A percentile compares a stretch with the other conserved stretches of the same genome.
phyloP scores from a whole-genome alignment of 2,797 vertebrate genomes.

The Alca torda region DNA sequence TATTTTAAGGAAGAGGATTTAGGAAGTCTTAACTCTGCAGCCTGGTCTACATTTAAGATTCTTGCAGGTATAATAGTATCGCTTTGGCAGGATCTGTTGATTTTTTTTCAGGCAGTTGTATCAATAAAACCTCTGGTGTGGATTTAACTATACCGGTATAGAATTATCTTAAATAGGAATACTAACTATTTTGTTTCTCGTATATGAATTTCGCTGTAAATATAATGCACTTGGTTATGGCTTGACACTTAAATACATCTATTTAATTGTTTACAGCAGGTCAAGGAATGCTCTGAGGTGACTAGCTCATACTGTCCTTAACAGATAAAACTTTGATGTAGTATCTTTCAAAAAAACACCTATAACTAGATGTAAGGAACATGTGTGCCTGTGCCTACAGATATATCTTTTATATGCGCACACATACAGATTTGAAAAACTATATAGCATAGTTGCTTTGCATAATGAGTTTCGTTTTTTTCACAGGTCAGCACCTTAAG shows the following conservation, averaged over 20 bases:
- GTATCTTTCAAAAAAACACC: neutral
- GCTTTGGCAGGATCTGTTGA: neutral
- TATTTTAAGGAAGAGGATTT: neutral
- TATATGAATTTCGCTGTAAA: neutral
- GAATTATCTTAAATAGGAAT: neutral
- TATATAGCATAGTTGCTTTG: slow-evolving; percentile 28
- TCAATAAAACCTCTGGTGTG: neutral
- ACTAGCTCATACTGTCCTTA: neutral
- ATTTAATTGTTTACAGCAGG: neutral
- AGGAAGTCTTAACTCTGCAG: neutral
- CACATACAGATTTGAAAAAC: neutral
- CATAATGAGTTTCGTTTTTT: slow-evolving; percentile 56
- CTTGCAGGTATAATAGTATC: neutral
- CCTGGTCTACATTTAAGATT: neutral
- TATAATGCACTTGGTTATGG: neutral
- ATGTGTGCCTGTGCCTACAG: neutral
- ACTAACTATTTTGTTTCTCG: neutral
- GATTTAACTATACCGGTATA: neutral
- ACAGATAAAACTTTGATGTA: neutral
- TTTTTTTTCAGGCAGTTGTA: neutral
- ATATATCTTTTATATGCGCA: neutral
- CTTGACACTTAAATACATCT: neutral
- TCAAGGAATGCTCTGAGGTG: neutral
- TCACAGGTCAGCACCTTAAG: slow-evolving; percentile 62
- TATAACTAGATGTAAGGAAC: rapidly evolving